phyloP scores from a whole-genome alignment of 2,113 vertebrate genomes.

The Acrocephalus kingi region DNA sequence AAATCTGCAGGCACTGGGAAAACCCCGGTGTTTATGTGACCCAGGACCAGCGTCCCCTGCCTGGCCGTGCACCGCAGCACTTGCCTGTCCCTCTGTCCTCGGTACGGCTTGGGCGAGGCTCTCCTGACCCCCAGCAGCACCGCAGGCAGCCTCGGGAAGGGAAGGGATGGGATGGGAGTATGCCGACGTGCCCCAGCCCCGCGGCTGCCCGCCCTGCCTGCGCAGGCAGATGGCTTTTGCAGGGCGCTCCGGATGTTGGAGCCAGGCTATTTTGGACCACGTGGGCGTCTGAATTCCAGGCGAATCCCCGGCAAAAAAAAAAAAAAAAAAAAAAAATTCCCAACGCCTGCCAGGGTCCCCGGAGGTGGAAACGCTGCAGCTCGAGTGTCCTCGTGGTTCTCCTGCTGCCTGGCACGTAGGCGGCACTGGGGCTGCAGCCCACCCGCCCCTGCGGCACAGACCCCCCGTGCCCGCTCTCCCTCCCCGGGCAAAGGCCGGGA shows the following conservation, averaged over 20 bases:
- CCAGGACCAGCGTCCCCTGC: not conserved
- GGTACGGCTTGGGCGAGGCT: not conserved
- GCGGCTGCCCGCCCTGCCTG: conserved; percentile 29
- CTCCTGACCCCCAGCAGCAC: not conserved
- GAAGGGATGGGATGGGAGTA: not conserved
- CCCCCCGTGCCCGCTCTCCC: not conserved
- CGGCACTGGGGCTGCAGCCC: not conserved
- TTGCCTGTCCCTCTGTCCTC: not conserved
- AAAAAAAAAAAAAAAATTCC: not conserved
- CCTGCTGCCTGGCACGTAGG: not conserved
- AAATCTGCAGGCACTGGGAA: not conserved
- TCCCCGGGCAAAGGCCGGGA: not conserved
- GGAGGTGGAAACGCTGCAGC: not conserved
- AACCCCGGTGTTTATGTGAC: rapidly evolving
- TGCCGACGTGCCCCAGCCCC: not conserved
- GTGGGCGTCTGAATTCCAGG: conserved; percentile 65
- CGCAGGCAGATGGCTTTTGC: conserved; percentile 57
- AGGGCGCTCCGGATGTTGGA: conserved; percentile 56
- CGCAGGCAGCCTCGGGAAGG: not conserved
- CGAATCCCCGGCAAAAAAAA: conserved; percentile 38
- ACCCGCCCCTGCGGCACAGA: not conserved
- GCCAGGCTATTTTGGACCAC: conserved; percentile 65
- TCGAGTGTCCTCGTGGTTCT: not conserved
- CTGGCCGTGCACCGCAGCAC: rapidly evolving
- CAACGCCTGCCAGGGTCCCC: conserved; percentile 13